Conservation (phyloP, 2,888 invertebrate genomes). For the Ceramica pisi region DNA sequence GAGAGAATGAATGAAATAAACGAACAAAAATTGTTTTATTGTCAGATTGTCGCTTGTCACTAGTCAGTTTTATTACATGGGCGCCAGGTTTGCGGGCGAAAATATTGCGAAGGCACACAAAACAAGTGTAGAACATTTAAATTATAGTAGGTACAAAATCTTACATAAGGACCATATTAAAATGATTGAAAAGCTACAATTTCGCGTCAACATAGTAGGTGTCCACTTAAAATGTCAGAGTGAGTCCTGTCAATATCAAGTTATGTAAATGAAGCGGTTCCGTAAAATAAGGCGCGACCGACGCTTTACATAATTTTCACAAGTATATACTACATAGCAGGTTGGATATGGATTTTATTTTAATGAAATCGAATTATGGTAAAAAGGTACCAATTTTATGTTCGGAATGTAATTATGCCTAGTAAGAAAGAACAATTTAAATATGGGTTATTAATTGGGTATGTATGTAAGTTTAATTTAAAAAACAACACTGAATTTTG, state of each 20-base stretch:
- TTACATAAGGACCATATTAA: slow-evolving; percentile 8
- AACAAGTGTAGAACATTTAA: background rate
- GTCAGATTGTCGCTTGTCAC: too few relatives aligned
- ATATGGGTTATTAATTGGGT: too few relatives aligned
- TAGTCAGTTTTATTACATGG: too few relatives aligned
- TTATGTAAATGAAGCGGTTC: slow-evolving; percentile 72
- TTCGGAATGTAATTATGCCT: background rate
- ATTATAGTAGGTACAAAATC: background rate
- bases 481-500: background rate
- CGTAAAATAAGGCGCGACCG: slow-evolving; percentile 66
- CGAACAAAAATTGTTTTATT: too few relatives aligned
- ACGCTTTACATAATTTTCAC: slow-evolving; percentile 71
- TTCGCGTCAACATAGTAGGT: slow-evolving; percentile 35
- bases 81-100: background rate
- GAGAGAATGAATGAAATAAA: too few relatives aligned
- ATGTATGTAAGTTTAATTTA: background rate
- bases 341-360: slow-evolving; percentile 26
- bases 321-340: slow-evolving; percentile 39
- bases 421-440: background rate
- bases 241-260: slow-evolving; percentile 67
- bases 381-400: background rate
- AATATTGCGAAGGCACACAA: background rate
- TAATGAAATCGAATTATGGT: background rate
- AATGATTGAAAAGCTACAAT: slow-evolving; percentile 44
- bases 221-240: slow-evolving; percentile 71